These are phyloP conservation scores for Pseudorasbora parva DNA, from an alignment of 2,113 vertebrate species.

Conservation along the genomic window DNA sequence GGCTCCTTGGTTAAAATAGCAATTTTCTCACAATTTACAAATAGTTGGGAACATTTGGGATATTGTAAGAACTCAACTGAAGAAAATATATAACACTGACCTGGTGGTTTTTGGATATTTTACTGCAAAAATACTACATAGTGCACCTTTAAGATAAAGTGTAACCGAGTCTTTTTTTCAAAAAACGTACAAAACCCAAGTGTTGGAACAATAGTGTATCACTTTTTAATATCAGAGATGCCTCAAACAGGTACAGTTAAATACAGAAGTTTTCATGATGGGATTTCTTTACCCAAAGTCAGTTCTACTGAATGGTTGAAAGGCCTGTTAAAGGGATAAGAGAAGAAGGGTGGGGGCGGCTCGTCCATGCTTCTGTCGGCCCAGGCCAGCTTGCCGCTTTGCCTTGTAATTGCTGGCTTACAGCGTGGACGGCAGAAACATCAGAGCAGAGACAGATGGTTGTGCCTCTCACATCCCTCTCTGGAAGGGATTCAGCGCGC, in stretches of 20 bases:
- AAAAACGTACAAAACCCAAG: no score
- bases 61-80: no score
- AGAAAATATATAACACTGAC: no score
- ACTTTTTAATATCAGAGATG: background rate
- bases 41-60: no score
- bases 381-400: slow-evolving; percentile 30
- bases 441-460: slow-evolving; percentile 62
- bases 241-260: background rate
- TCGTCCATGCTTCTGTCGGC: slow-evolving; percentile 31
- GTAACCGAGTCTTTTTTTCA: background rate
- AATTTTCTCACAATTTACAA: no score
- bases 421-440: slow-evolving; percentile 51
- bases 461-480: slow-evolving; percentile 47
- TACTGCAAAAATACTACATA: no score
- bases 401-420: slow-evolving; percentile 59
- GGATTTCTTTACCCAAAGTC: background rate
- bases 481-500: slow-evolving; percentile 50
- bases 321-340: slow-evolving; percentile 2
- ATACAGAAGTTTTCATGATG: background rate
- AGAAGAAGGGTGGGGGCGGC: slow-evolving; percentile 15
- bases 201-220: background rate
- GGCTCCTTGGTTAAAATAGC: no score
- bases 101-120: no score
- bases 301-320: background rate
- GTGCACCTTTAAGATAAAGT: no score